Conservation (phyloP, 2,888 invertebrate genomes). For the Chorisops tibialis region DNA sequence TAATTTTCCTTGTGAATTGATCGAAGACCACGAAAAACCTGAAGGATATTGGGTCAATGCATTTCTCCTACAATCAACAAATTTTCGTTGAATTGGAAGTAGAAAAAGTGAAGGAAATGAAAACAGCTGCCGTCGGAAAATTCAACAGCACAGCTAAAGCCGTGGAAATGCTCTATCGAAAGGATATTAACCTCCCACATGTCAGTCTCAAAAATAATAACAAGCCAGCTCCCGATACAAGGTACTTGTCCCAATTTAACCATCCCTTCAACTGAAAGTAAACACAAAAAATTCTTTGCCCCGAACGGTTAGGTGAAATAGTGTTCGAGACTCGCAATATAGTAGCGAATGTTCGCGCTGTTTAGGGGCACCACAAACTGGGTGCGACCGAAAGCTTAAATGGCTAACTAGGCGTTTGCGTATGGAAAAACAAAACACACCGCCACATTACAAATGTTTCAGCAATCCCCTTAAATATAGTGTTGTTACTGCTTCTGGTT, state of each 20-base stretch:
- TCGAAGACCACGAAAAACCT: no score
- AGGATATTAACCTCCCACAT: background rate
- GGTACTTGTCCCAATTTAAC: conserved; percentile 10
- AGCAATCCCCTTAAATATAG: background rate
- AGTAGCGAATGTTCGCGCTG: no score
- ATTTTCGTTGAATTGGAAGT: no score
- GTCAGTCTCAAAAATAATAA: background rate
- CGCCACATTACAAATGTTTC: background rate
- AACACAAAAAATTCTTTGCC: conserved; percentile 12
- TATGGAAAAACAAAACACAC: no score
- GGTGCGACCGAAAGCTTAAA: conserved; percentile 22
- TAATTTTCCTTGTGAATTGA: no score
- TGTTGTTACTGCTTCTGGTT: background rate
- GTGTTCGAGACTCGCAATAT: background rate
- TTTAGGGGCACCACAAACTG: background rate
- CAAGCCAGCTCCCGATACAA: conserved; percentile 11
- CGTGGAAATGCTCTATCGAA: background rate
- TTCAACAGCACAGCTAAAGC: no score
- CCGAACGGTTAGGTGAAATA: no score
- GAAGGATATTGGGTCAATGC: no score
- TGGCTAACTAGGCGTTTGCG: no score
- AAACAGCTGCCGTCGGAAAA: no score
- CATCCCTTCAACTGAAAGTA: conserved; percentile 15
- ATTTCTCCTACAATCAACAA: no score
- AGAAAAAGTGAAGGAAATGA: no score